Conservation (phyloP, 2,888 invertebrate genomes). For the Noctua janthina region DNA sequence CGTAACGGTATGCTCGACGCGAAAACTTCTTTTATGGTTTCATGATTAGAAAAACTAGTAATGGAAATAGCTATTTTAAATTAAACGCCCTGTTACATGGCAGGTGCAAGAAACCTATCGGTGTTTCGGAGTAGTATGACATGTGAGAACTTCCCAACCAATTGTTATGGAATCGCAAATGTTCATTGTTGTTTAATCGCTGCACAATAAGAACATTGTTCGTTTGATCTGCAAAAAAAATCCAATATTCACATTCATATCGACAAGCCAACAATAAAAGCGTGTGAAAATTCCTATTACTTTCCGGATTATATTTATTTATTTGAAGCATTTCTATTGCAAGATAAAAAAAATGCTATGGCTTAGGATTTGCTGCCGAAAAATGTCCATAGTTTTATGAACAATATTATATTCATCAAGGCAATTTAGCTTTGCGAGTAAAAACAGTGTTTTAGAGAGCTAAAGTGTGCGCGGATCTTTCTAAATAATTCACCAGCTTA, state of each 20-base stretch:
- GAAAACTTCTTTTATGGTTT: slow-evolving; percentile 17
- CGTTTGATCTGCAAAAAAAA: slow-evolving; percentile 72
- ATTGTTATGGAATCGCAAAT: slow-evolving; percentile 85
- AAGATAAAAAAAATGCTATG: background rate
- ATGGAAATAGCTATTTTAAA: slow-evolving; percentile 27
- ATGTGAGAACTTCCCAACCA: slow-evolving; percentile 85
- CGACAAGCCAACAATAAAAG: slow-evolving; percentile 51
- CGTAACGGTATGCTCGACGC: background rate
- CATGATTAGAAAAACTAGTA: slow-evolving; percentile 20
- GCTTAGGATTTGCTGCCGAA: slow-evolving; percentile 1
- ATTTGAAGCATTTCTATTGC: background rate
- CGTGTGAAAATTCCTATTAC: slow-evolving; percentile 38
- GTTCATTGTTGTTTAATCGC: slow-evolving; percentile 84
- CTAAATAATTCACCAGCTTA: slow-evolving; percentile 36
- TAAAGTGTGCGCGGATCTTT: slow-evolving; percentile 19
- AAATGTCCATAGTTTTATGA: background rate
- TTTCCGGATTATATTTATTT: slow-evolving; percentile 25
- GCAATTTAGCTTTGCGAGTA: slow-evolving; percentile 35
- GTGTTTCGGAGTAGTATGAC: slow-evolving; percentile 70
- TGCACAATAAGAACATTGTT: slow-evolving; percentile 83
- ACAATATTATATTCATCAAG: slow-evolving; percentile 29
- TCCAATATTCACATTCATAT: slow-evolving; percentile 54
- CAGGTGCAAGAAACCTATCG: slow-evolving; percentile 74
- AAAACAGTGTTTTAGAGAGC: slow-evolving; percentile 24
- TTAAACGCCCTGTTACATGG: slow-evolving; percentile 54